phyloP scores from a whole-genome alignment of 1,140 invertebrate genomes.

The Tyrophagus putrescentiae region DNA sequence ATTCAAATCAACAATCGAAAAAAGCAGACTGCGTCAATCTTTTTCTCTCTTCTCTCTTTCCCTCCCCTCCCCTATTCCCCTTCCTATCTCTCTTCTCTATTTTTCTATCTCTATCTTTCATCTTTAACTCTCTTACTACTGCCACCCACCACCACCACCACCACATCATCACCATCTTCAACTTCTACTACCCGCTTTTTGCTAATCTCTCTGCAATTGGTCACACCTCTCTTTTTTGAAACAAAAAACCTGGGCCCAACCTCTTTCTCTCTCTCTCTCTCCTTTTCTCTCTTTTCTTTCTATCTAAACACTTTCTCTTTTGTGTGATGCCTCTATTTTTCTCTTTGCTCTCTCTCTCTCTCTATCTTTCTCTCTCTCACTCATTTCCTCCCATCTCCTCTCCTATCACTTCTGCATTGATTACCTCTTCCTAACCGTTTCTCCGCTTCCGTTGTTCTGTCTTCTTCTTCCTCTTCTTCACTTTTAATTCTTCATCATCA shows the following conservation, averaged over 20 bases:
- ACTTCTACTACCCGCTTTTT: no score
- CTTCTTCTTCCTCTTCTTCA: neutral
- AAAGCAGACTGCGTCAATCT: conserved; percentile 19
- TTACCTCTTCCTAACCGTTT: neutral
- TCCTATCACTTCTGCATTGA: neutral
- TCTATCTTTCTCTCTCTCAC: conserved; percentile 20
- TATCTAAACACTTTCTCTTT: neutral
- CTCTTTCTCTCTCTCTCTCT: conserved; percentile 20
- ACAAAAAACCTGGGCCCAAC: neutral
- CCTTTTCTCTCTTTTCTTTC: conserved; percentile 10
- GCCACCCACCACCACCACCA: no score
- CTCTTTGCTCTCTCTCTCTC: conserved; percentile 10
- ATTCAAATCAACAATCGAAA: no score
- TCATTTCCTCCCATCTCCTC: neutral
- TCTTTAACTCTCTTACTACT: no score
- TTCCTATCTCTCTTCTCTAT: no score
- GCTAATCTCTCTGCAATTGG: no score
- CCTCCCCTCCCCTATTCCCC: neutral
- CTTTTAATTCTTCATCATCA: neutral
- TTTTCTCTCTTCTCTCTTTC: conserved; percentile 9
- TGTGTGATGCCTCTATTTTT: neutral
- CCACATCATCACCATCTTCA: no score
- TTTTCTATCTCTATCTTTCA: no score
- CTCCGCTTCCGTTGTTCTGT: neutral
- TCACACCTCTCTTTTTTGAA: neutral